Conservation (phyloP, 1,140 invertebrate genomes). For the Globodera rostochiensis region DNA sequence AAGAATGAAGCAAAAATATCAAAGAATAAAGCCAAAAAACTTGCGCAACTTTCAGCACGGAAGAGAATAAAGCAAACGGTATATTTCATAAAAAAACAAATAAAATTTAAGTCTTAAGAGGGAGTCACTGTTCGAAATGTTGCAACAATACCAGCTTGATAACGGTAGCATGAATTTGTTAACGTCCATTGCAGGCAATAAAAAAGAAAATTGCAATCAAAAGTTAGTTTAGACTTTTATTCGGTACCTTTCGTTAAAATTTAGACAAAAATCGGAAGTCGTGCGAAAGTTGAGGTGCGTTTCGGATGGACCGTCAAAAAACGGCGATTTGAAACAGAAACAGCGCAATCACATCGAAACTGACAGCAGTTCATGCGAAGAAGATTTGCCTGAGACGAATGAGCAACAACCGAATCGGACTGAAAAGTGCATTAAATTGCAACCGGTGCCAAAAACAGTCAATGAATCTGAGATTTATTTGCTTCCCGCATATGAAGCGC, state of each 20-base stretch:
- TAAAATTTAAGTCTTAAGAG: slow-evolving; percentile 32
- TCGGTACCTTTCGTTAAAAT: background rate
- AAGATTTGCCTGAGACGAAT: background rate
- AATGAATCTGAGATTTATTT: slow-evolving; percentile 39
- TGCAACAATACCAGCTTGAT: slow-evolving; percentile 35
- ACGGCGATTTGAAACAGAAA: slow-evolving; percentile 20
- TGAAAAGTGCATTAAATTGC: background rate
- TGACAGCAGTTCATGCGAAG: slow-evolving; percentile 37
- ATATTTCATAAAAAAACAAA: slow-evolving; percentile 19
- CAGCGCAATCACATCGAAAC: slow-evolving; percentile 39
- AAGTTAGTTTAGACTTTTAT: slow-evolving; percentile 3
- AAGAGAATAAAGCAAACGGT: slow-evolving; percentile 40
- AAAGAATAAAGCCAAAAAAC: slow-evolving; percentile 39
- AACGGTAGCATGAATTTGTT: slow-evolving; percentile 28
- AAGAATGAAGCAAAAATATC: slow-evolving; percentile 42
- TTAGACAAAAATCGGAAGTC: slow-evolving; percentile 1
- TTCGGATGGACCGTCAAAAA: slow-evolving; percentile 18
- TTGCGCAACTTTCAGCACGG: slow-evolving; percentile 32
- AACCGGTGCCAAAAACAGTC: slow-evolving; percentile 34
- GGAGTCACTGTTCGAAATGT: slow-evolving; percentile 32
- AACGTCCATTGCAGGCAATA: slow-evolving; percentile 25
- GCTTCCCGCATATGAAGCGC: background rate
- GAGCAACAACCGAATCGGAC: slow-evolving; percentile 5
- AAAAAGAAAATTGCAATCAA: slow-evolving; percentile 6
- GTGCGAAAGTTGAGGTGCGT: slow-evolving; percentile 38